Evolutionary conservation across 2,888 invertebrate genomes (phyloP).

Genomic region (Pseudococcus viburni): DNA sequence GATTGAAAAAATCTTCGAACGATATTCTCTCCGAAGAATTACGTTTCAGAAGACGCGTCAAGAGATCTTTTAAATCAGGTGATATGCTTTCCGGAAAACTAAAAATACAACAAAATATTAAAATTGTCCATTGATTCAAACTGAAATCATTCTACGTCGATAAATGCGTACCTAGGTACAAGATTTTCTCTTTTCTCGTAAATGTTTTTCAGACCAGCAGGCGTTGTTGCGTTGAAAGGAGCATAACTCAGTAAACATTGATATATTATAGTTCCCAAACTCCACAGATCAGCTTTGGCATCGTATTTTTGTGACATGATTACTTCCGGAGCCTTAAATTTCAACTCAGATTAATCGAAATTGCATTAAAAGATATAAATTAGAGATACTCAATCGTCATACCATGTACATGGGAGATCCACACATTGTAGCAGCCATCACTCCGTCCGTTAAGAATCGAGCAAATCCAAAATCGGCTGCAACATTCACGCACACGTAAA

Average conservation of each 20-base stretch:
- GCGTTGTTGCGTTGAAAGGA: slow-evolving; percentile 97
- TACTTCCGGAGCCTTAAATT: slow-evolving; percentile 91
- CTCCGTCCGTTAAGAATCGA: slow-evolving; percentile 96
- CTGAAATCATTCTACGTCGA: neutral
- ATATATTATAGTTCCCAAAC: slow-evolving; percentile 97
- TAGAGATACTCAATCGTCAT: slow-evolving; percentile 68
- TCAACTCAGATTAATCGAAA: slow-evolving; percentile 66
- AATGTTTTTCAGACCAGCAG: slow-evolving; percentile 95
- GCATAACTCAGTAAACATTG: slow-evolving; percentile 99
- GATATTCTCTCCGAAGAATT: slow-evolving; percentile 96
- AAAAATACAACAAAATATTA: slow-evolving; percentile 70
- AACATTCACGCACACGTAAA: slow-evolving; percentile 69
- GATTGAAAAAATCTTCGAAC: slow-evolving; percentile 96
- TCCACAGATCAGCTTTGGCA: slow-evolving; percentile 99
- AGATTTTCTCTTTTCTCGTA: slow-evolving; percentile 96
- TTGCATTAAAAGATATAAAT: neutral
- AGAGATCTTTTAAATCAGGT: slow-evolving; percentile 86
- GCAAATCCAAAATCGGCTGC: slow-evolving; percentile 99
- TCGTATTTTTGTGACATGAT: slow-evolving; percentile 99
- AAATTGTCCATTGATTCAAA: neutral
- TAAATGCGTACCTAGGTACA: slow-evolving; percentile 81
- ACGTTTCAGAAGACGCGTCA: slow-evolving; percentile 88
- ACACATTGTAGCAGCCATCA: slow-evolving; percentile 99
- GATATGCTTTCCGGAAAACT: slow-evolving; percentile 97
- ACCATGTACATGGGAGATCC: slow-evolving; percentile 99